Conservation (phyloP, 2,888 invertebrate genomes). For the Phyto melanocephala region DNA sequence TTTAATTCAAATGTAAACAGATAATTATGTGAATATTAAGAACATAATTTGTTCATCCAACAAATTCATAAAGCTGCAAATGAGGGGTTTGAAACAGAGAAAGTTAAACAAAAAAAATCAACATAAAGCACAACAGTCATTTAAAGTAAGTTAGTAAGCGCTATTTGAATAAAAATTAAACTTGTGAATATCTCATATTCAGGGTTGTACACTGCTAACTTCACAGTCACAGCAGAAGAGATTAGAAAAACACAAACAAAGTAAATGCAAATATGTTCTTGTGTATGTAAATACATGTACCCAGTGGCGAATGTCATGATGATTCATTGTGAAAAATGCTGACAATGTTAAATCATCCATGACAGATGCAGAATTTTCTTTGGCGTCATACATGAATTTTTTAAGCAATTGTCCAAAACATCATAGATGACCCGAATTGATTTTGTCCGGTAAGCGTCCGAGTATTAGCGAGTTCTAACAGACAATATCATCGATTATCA, state of each 20-base stretch:
- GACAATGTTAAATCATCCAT: too few species aligned
- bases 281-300: too few species aligned
- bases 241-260: neutral
- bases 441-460: too few species aligned
- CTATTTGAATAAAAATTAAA: neutral
- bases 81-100: neutral
- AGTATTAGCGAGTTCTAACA: too few species aligned
- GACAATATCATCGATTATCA: too few species aligned
- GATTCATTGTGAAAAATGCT: too few species aligned
- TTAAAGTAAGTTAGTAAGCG: neutral
- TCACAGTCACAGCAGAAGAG: neutral
- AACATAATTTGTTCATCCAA: constrained; percentile 20
- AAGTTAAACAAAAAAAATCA: neutral
- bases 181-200: neutral
- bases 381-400: too few species aligned
- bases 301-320: too few species aligned
- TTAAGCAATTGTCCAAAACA: too few species aligned
- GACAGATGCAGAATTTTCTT: too few species aligned
- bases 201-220: neutral
- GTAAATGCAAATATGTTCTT: too few species aligned
- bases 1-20: constrained; percentile 46
- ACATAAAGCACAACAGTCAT: neutral
- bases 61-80: constrained; percentile 1
- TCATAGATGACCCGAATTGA: too few species aligned
- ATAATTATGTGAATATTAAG: constrained; percentile 56